These are phyloP conservation scores for Phenganax marumi DNA, from an alignment of 92 coral and sea anemone genomes.

Conservation along the genomic window DNA sequence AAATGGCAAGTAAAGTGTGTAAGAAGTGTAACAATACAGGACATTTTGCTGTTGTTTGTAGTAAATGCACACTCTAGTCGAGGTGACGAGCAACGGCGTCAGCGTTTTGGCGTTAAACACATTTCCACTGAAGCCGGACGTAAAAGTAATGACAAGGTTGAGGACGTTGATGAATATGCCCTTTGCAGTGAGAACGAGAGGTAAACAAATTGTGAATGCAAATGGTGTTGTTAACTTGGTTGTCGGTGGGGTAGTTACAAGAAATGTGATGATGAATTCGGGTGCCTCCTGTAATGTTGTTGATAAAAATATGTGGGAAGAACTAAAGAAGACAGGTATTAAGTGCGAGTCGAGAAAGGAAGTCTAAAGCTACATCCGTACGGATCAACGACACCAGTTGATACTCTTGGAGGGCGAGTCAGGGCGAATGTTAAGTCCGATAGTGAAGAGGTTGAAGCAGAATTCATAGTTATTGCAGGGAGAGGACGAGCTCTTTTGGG, in stretches of 20 bases:
- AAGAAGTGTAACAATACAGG: conserved; percentile 45
- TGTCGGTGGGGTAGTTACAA: conserved; percentile 41
- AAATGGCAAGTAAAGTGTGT: conserved; percentile 40
- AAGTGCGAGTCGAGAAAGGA: conserved; percentile 37
- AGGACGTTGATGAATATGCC: conserved; percentile 39
- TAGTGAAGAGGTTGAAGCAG: too few relatives aligned
- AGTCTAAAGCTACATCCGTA: conserved; percentile 34
- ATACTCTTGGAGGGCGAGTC: conserved; percentile 20
- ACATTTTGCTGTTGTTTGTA: conserved; percentile 51
- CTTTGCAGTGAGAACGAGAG: conserved; percentile 27
- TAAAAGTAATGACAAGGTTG: not conserved
- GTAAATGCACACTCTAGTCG: too few relatives aligned
- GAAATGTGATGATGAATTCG: conserved; percentile 44
- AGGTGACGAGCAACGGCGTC: not conserved
- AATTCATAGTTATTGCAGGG: too few relatives aligned
- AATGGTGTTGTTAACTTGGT: conserved; percentile 21
- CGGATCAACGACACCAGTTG: conserved; percentile 40
- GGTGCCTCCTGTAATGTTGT: conserved; percentile 51
- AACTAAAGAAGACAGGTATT: conserved; percentile 39
- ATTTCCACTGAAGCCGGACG: not conserved
- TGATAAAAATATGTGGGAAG: conserved; percentile 36
- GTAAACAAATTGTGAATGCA: not conserved
- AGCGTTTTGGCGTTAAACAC: too few relatives aligned
- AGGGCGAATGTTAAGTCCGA: too few relatives aligned
- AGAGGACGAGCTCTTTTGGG: conserved; percentile 25